Evolutionary conservation across 2,113 vertebrate species (phyloP).

Genomic region (Protobothrops flavoviridis): DNA sequence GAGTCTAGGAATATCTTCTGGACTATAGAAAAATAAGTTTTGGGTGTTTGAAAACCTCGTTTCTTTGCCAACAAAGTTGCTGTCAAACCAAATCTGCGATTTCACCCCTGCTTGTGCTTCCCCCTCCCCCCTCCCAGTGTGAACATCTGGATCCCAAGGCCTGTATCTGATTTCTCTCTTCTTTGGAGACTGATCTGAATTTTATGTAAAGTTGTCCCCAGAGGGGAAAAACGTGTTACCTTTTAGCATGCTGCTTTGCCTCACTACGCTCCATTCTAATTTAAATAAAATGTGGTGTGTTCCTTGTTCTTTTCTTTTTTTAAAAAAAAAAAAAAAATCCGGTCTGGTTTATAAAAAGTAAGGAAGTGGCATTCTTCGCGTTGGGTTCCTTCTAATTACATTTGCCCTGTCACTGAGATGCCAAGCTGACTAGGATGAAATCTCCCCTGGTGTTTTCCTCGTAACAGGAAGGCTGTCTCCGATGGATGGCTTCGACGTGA

Average conservation of each 20-base stretch:
- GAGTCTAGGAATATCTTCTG: not conserved
- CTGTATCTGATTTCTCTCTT: conserved; percentile 48
- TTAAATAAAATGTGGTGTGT: conserved; percentile 50
- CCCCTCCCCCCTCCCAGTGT: conserved; percentile 33
- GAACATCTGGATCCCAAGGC: conserved; percentile 47
- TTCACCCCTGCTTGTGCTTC: conserved; percentile 24
- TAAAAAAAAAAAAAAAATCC: conserved; percentile 48
- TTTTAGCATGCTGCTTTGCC: conserved; percentile 55
- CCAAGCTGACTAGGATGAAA: conserved; percentile 70
- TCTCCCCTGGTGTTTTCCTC: conserved; percentile 70
- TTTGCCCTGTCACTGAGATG: conserved; percentile 76
- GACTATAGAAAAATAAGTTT: not conserved
- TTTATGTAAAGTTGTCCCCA: conserved; percentile 52
- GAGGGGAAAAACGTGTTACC: conserved; percentile 51
- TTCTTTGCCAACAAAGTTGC: not conserved
- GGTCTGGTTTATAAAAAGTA: conserved; percentile 63
- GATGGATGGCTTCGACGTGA: conserved; percentile 69
- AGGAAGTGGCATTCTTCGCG: conserved; percentile 67
- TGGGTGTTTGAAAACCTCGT: not conserved
- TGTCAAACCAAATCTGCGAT: not conserved
- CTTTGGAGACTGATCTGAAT: conserved; percentile 50
- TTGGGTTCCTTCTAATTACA: conserved; percentile 79
- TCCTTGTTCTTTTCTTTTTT: conserved; percentile 40
- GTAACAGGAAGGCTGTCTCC: conserved; percentile 72
- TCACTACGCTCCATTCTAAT: conserved; percentile 42